Base-by-base conservation (phyloP, 2,888 invertebrate genomes). In the Zygothrica quintamaculata region DNA sequence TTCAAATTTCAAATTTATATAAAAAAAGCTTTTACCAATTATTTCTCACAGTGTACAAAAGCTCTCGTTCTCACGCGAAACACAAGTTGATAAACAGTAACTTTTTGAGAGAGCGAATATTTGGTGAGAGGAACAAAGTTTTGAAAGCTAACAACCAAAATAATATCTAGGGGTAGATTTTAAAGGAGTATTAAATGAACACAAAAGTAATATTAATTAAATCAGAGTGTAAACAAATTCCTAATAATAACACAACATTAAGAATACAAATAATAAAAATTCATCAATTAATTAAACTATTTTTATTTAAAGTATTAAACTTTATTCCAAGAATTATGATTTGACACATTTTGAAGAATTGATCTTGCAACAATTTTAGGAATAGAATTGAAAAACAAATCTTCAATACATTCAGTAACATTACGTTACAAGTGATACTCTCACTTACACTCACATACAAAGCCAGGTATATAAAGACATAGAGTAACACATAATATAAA, bases 191-290 rank as follows among this genome's bases (percentile, higher is more conserved):
- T 48, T 11, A 40, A 50, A 57, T 61, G 42, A 64, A 61, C 50
- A 47, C 55, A 39, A 47, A 62, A 59, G 64, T 59, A 55, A 47
- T 15, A 47, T 44, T 43, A 75, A 67, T 60, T 65, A 65, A 61
- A 78, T 50, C 62, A 46, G 58, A 74, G 56, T 36, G 50, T 42
- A n/a, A n/a, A n/a, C 46, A 47, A 44, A 48, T 29, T 8, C 29
- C 53, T 16, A 29, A 53, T 36, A 66, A 82, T 85, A 85, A 52
- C 76, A 62, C 65, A 68, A 62, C 75, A 82, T 70, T 82, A 76
- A 75, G 74, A 62, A 12, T 37, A 37, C 46, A 52, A 47, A 62
- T 11, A 53, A 51, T 18, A 34, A 36, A 37, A 29, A 48, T 29
- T 55, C n/a, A 36, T 34, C 39, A 18, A 40, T 12, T n/a, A n/a